Base-by-base conservation (phyloP, 1,140 invertebrate species). In the Oncopodura yosiiana region DNA sequence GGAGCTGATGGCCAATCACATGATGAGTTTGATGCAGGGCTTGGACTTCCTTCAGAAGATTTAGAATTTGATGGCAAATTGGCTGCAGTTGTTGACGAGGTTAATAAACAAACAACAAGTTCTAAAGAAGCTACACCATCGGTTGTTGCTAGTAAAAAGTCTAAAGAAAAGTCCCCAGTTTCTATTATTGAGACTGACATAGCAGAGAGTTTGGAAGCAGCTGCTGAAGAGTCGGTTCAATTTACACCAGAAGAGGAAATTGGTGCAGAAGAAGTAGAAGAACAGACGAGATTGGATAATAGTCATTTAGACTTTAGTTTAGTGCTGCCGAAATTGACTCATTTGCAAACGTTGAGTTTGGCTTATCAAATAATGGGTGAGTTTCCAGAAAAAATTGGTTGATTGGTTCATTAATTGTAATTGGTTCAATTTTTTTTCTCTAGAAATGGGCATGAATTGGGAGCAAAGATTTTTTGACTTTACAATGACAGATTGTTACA, bases 321-420 rank as follows among this genome's bases (percentile, higher is more conserved):
- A 16, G 14, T 64, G 32, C 29, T 64, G n/a, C 59, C 56, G 1
- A 49, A 34, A 16, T 27, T 61, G 19, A 41, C 5, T 0, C 19
- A 26, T 12, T 18, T 64, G 24, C 49, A 34, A 3, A 49, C 52
- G 30, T 23, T 63, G 1, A 55, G 50, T 14, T 29, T 63, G 6
- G 36, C 58, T 16, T 63, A 55, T 38, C 43, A 57, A 43, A 44
- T 58, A 49, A n/a, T n/a, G n/a, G n/a, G n/a, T n/a, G n/a, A n/a
- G n/a, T n/a, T n/a, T n/a, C n/a, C n/a, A n/a, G n/a, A n/a, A n/a
- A n/a, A n/a, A n/a, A n/a, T n/a, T n/a, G n/a, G n/a, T n/a, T n/a
- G n/a, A n/a, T n/a, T n/a, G n/a, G n/a, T n/a, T n/a, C n/a, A n/a
- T n/a, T n/a, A n/a, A n/a, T n/a, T n/a, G n/a, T n/a, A n/a, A n/a